Evolutionary conservation across 2,888 invertebrate genomes (phyloP), one percentile per base, ranked within the genome.

Genomic region (Chrysina gloriosa): DNA sequence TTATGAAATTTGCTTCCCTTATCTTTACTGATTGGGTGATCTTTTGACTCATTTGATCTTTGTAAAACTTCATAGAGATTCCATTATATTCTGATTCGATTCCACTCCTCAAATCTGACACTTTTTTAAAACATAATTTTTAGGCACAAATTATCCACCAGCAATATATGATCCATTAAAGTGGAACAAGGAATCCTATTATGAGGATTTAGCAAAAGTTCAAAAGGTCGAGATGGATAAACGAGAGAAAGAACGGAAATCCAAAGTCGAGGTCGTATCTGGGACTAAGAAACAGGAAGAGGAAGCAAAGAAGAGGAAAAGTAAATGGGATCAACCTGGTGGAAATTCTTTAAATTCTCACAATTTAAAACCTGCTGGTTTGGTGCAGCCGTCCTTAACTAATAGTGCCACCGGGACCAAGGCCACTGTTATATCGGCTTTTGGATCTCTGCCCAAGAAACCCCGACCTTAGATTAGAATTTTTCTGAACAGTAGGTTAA

Each of bases 161-260:
- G 92, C 95, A 76, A 90, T 96, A 58, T 98, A 96, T 83, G 96
- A 98, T 83, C 97, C 97, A 0, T 85, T 94, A 70, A 91, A 92
- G 74, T 98, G 96, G 96, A 92, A 90, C 6, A 92, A 93, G 76
- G 95, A 96, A 77, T 97, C 97, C 0, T 97, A 90, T 78, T 97
- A 96, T 82, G 97, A 98, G 82, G 95, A 97, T 78, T 84, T 98
- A 70, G 94, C 96, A 0, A 91, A 92, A 76, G 90, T 92, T 0
- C 97, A 97, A 79, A 96, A 95, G 80, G 83, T 89, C 7, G 97
- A 97, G 84, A 97, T 97, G 95, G 93, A 96, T 69, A 91, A 92
- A 76, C 84, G 95, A 65, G 96, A 96, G 78, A 96, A 96, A 77
- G 96, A 96, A 76, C 89, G 92, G 72, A 95, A 94, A 81, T 90